Base-by-base conservation (phyloP, 2,797 vertebrate species). In the Todus mexicanus region DNA sequence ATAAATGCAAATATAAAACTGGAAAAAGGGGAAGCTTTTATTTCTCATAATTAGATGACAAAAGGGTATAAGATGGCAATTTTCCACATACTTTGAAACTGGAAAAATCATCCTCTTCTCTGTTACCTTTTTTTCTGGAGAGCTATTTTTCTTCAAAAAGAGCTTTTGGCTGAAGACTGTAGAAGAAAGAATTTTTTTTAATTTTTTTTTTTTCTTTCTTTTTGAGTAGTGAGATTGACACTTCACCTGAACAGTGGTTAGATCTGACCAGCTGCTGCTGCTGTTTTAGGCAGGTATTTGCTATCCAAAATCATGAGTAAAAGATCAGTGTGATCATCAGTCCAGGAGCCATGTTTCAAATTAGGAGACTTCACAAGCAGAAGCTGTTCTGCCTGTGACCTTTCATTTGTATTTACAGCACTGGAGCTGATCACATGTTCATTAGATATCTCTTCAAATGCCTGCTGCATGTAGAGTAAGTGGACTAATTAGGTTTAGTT, bases 1-100 rank as follows among this genome's bases (percentile, higher is more conserved):
- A 94, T 64, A 83, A 94, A 96, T 97, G 95, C 94, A 95, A 91
- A 95, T 93, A 54, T 47, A 4, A 12, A 80, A 13, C n/a, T 72
- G 82, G 65, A 22, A 65, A 87, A 79, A 59, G 71, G 50, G 68
- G 56, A 78, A 66, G 81, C 57, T 78, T 93, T 92, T 81, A 90
- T 83, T 90, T 83, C 86, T 88, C 79, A 65, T 91, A 66, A 94
- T 87, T 92, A 92, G 65, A 42, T 70, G 68, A 86, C 84, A 92
- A 86, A 95, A 77, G 70, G 38, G 37, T 57, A 27, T 42, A 89
- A 81, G 21, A 35, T 33, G 22, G 59, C 48, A 61, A 80, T 82
- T 73, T 84, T 57, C 69, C 12, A 4, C 7, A n/a, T 10, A 17
- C 82, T 72, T 57, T 43, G 43, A 47, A 72, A 83, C 23, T 59